Evolutionary conservation across 2,113 vertebrate genomes (phyloP), one percentile per base, ranked within the genome.

Genomic region (Cynoglossus semilaevis): DNA sequence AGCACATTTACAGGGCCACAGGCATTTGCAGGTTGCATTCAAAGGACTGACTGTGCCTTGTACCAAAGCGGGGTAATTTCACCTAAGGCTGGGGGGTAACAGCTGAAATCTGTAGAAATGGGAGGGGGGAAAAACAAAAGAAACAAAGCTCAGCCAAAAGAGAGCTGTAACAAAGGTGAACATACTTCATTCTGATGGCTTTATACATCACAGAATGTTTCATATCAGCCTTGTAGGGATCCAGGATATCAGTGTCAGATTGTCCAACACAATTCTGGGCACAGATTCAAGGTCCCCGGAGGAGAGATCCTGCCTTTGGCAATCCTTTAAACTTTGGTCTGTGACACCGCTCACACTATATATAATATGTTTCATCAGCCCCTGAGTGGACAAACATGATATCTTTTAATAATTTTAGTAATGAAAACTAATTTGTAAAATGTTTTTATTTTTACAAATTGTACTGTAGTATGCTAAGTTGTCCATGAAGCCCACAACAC

Each of bases 1-100:
- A 82, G 86, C 80, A 80, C 78, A 73, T 88, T 89, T 87, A 88
- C 70, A 84, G 81, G 83, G 89, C 90, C 86, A 90, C 85, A 83
- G 89, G 86, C 87, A 51, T 82, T 87, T 64, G 50, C 74, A 67
- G 73, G 77, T 73, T 77, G 70, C 57, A 89, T 82, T 88, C 85
- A 91, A 88, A 89, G 84, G 76, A 29, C 59, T 70, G 57, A 64
- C 80, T 76, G 70, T 52, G 80, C 64, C 66, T 79, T 64, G 56
- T 77, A 80, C 67, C 77, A 85, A 89, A 88, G 84, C 67, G 42
- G 73, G 64, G 76, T 78, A 80, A 84, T 87, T 86, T 85, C 84
- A 90, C 81, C 73, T 88, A 80, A 82, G 50, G 50, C 22, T 29
- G 43, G 59, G 59, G 82, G 71, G 70, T 47, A 74, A 69, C 57